Percentiles rank a stretch among this genome's conserved stretches.
Evolutionary conservation across 2,113 vertebrate species (phyloP).

Genomic region (Excalfactoria chinensis): DNA sequence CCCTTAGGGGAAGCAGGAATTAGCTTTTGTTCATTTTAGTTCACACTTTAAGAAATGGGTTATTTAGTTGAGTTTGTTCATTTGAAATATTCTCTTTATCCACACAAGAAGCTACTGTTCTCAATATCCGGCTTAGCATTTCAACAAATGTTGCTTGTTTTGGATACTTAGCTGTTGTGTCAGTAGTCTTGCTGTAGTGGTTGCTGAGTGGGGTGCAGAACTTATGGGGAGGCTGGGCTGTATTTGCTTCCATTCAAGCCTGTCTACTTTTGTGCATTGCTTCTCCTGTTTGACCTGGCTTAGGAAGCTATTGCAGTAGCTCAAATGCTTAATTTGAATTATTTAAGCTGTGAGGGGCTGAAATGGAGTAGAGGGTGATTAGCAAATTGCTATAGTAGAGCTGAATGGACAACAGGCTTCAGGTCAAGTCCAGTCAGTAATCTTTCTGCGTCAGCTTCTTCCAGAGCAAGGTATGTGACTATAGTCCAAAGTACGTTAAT

Average conservation of each 20-base stretch:
- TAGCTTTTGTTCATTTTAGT: slow-evolving; percentile 6
- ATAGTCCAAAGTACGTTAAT: neutral
- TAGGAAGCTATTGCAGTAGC: neutral
- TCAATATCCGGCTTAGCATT: slow-evolving; percentile 49
- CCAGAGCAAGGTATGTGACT: neutral
- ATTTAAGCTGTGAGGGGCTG: neutral
- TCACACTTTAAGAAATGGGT: neutral
- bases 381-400: neutral
- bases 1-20: neutral
- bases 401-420: neutral
- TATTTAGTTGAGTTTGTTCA: slow-evolving; percentile 15
- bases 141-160: slow-evolving; percentile 47
- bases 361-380: neutral
- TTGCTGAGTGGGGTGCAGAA: neutral
- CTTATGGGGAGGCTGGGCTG: neutral
- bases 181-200: neutral
- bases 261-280: neutral
- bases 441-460: neutral
- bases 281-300: neutral
- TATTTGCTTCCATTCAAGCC: neutral
- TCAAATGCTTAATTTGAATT: neutral
- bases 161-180: neutral
- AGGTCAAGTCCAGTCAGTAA: neutral
- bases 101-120: slow-evolving; percentile 44
- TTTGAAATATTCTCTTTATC: neutral